Percentiles rank a stretch among this genome's conserved stretches.
These are phyloP conservation scores for Apotomis turbidana DNA, from an alignment of 2,888 invertebrate genomes.

Conservation along the genomic window DNA sequence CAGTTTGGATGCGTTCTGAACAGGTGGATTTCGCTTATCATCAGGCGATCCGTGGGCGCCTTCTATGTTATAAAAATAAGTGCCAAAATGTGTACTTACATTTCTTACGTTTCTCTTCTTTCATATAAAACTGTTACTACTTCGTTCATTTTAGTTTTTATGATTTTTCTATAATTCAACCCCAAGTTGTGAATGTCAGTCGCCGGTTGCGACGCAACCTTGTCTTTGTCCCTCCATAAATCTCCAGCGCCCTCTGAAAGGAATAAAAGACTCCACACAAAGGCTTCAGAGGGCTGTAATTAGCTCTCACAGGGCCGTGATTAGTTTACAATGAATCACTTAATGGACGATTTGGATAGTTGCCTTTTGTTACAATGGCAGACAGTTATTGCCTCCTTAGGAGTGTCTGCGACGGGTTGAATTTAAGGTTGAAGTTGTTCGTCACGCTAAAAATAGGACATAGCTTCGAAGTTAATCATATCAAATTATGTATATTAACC, in stretches of 20 bases:
- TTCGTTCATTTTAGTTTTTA: too few relatives aligned
- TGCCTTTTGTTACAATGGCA: neutral
- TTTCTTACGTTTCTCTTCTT: too few relatives aligned
- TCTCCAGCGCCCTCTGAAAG: conserved; percentile 9
- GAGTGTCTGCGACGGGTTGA: neutral
- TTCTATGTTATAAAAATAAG: too few relatives aligned
- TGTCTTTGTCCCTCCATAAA: conserved; percentile 8
- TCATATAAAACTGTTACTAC: too few relatives aligned
- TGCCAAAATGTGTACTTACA: too few relatives aligned
- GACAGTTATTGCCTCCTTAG: neutral
- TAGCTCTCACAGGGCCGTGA: conserved; percentile 12
- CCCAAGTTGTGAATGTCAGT: neutral
- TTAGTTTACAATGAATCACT: conserved; percentile 23
- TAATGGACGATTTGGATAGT: conserved; percentile 13
- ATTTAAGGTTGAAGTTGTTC: neutral
- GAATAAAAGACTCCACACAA: conserved; percentile 19
- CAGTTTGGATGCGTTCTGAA: too few relatives aligned
- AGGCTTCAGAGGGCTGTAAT: conserved; percentile 22
- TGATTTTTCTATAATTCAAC: neutral
- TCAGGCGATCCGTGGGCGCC: too few relatives aligned
- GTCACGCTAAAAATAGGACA: neutral
- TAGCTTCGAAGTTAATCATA: neutral
- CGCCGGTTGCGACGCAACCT: neutral
- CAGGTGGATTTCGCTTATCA: too few relatives aligned
- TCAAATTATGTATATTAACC: too few relatives aligned